Conservation (phyloP, 2,888 invertebrate species). For the Phragmatobia fuliginosa region DNA sequence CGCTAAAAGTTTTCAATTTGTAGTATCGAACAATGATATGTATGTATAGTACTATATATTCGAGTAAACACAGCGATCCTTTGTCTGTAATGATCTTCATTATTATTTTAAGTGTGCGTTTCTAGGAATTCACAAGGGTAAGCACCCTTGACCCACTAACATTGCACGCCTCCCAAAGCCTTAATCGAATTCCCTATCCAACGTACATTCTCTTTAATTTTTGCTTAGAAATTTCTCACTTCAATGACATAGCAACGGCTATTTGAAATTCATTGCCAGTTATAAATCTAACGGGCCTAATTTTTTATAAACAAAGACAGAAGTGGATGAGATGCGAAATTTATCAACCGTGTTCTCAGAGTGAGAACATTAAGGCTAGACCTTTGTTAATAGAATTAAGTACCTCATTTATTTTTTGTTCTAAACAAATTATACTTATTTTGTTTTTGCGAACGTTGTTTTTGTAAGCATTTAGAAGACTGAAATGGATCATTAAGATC, state of each 20-base stretch:
- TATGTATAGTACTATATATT: background rate
- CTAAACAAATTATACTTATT: conserved; percentile 3
- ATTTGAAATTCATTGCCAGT: conserved; percentile 38
- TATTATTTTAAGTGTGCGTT: background rate
- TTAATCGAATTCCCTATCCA: conserved; percentile 47
- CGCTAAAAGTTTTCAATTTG: background rate
- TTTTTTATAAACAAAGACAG: conserved; percentile 29
- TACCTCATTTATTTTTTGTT: conserved; percentile 28
- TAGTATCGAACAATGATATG: background rate
- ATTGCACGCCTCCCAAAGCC: conserved; percentile 27
- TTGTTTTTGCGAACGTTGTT: conserved; percentile 1
- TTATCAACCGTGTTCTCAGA: conserved; percentile 22
- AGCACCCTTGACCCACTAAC: conserved; percentile 41
- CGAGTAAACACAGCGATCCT: background rate
- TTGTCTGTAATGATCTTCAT: background rate
- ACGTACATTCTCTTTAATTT: conserved; percentile 43
- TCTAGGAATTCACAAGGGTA: conserved; percentile 14
- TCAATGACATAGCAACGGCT: conserved; percentile 31
- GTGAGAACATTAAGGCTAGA: conserved; percentile 24
- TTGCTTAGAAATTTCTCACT: conserved; percentile 33
- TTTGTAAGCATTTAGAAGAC: background rate
- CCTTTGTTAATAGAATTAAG: conserved; percentile 25
- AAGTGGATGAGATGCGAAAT: conserved; percentile 13
- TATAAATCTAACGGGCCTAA: conserved; percentile 25
- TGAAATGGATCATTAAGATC: background rate